Conservation (phyloP, 2,888 invertebrate species). For the Myopa tessellatipennis region DNA sequence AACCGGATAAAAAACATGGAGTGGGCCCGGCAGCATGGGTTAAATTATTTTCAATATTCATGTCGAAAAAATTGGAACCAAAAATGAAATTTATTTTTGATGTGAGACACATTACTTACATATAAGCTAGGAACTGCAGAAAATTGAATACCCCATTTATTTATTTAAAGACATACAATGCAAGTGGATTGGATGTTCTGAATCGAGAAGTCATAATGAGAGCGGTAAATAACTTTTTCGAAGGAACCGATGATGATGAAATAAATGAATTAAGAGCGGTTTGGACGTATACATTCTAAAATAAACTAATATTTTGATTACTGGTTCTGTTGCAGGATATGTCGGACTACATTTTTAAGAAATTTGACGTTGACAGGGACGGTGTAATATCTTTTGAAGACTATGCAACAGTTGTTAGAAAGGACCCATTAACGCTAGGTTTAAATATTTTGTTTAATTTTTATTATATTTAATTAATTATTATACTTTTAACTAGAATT, state of each 20-base stretch:
- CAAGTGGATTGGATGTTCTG: slow-evolving; percentile 75
- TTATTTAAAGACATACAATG: slow-evolving; percentile 71
- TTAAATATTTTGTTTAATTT: no score
- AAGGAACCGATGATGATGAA: slow-evolving; percentile 75
- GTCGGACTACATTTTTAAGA: slow-evolving; percentile 77
- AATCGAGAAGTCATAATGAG: slow-evolving; percentile 77
- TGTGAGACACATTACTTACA: slow-evolving; percentile 59
- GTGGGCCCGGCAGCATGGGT: slow-evolving; percentile 74
- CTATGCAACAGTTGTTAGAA: slow-evolving; percentile 73
- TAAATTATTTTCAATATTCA: slow-evolving; percentile 75
- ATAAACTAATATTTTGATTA: not conserved
- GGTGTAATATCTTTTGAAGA: slow-evolving; percentile 75
- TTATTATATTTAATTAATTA: no score
- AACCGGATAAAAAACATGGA: slow-evolving; percentile 68
- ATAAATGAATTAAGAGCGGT: slow-evolving; percentile 73
- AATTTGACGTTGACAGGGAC: slow-evolving; percentile 81
- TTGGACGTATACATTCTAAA: not conserved
- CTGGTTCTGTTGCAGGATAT: slow-evolving; percentile 70
- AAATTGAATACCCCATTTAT: not conserved
- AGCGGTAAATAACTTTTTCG: slow-evolving; percentile 67
- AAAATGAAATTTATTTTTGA: slow-evolving; percentile 76
- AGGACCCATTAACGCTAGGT: slow-evolving; percentile 69
- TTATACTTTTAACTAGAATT: slow-evolving; percentile 73
- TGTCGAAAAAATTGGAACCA: slow-evolving; percentile 76
- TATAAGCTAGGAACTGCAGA: not conserved